Conservation (phyloP, 1,140 invertebrate species). For the Thaumatotibia leucotreta region DNA sequence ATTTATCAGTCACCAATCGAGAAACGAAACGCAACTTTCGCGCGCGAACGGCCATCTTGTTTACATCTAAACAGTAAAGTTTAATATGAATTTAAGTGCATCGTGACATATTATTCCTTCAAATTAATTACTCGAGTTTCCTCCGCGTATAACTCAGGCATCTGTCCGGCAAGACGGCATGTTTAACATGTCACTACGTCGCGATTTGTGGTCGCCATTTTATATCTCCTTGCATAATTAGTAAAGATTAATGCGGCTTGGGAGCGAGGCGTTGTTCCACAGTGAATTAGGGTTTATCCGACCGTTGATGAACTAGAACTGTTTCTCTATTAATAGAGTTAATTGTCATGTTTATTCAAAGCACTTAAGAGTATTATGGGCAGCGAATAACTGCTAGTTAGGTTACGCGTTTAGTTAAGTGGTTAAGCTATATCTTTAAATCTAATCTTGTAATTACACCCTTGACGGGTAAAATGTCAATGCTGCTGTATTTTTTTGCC, state of each 20-base stretch:
- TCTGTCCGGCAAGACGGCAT: conserved; percentile 61
- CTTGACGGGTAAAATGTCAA: neutral
- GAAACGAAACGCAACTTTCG: conserved; percentile 17
- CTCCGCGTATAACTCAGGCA: conserved; percentile 56
- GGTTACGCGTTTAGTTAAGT: neutral
- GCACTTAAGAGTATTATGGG: conserved; percentile 9
- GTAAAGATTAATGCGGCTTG: conserved; percentile 63
- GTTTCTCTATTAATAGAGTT: conserved; percentile 7
- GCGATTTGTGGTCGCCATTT: conserved; percentile 69
- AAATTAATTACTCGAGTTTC: conserved; percentile 65
- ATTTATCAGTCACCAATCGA: neutral
- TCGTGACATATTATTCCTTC: conserved; percentile 54
- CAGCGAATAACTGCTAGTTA: conserved; percentile 5
- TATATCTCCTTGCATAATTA: conserved; percentile 71
- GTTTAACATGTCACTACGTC: conserved; percentile 65
- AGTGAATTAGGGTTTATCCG: conserved; percentile 21
- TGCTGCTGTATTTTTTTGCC: too few relatives aligned
- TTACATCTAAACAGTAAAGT: conserved; percentile 29
- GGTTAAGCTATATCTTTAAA: neutral
- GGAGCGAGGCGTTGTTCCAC: conserved; percentile 55
- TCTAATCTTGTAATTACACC: neutral
- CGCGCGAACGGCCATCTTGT: conserved; percentile 41
- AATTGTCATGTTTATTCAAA: conserved; percentile 8
- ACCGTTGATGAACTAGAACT: conserved; percentile 4
- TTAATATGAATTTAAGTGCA: conserved; percentile 60